Conservation (phyloP, 2,888 invertebrate species). For the Chromoteleia sp. region DNA sequence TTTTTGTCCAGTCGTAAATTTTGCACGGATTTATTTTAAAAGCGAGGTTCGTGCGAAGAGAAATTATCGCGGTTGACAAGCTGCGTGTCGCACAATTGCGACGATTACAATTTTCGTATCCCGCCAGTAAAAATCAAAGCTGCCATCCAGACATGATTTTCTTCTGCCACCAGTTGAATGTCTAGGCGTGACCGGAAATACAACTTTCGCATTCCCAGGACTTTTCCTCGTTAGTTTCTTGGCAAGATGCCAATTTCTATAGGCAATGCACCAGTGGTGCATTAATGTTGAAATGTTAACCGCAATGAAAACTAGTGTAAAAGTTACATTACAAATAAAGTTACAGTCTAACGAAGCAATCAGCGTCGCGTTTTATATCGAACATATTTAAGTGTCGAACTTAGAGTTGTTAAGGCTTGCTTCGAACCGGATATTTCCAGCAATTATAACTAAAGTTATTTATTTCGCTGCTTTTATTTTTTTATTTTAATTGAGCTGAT, state of each 20-base stretch:
- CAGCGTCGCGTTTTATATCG: neutral
- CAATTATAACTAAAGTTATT: no score
- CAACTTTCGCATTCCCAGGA: slow-evolving; percentile 70
- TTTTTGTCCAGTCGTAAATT: slow-evolving; percentile 19
- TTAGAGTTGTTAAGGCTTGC: neutral
- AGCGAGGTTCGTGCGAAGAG: slow-evolving; percentile 29
- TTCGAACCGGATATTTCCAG: no score
- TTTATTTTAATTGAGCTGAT: no score
- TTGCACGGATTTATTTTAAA: slow-evolving; percentile 6
- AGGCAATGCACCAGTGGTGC: neutral
- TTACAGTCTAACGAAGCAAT: slow-evolving; percentile 16
- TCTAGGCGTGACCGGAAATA: slow-evolving; percentile 67
- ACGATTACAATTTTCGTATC: slow-evolving; percentile 41
- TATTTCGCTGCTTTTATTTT: no score
- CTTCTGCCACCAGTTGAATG: slow-evolving; percentile 51
- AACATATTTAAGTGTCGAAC: neutral
- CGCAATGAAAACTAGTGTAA: slow-evolving; percentile 33
- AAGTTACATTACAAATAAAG: slow-evolving; percentile 40
- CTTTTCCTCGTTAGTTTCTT: slow-evolving; percentile 67
- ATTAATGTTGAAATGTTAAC: slow-evolving; percentile 45
- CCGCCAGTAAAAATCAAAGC: neutral
- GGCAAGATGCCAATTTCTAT: slow-evolving; percentile 62
- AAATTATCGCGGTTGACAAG: slow-evolving; percentile 40
- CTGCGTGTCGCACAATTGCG: slow-evolving; percentile 43
- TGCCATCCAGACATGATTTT: slow-evolving; percentile 52